A percentile compares a stretch with the other conserved stretches of the same genome.
phyloP scores from a whole-genome alignment of 2,888 invertebrate genomes.

The Nephrotoma flavescens region DNA sequence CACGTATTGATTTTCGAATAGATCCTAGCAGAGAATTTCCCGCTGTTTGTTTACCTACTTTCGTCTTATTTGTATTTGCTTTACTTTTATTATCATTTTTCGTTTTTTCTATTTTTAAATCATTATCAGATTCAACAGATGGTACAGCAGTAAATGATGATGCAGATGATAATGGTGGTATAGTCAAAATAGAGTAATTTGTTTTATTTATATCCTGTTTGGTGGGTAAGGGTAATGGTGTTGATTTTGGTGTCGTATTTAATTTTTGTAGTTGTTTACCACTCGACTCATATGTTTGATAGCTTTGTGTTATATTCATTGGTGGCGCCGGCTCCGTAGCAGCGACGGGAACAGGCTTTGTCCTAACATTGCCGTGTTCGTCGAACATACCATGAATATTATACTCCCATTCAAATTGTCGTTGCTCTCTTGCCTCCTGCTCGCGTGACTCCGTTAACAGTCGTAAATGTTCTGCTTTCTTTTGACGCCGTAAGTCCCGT shows the following conservation, averaged over 20 bases:
- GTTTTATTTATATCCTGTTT: background rate
- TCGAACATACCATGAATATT: background rate
- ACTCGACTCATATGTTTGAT: background rate
- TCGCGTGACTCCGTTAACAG: background rate
- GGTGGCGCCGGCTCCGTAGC: background rate
- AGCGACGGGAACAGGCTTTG: too few species aligned
- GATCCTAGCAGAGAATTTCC: background rate
- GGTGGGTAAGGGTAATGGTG: background rate
- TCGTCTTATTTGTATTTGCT: background rate
- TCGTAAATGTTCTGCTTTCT: background rate
- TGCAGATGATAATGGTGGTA: background rate
- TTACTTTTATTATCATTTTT: background rate
- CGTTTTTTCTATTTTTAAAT: background rate
- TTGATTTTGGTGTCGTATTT: background rate
- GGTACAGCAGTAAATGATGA: background rate
- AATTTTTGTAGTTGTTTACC: background rate
- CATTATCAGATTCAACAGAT: background rate
- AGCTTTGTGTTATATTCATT: background rate
- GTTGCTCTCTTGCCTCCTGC: background rate
- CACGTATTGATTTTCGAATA: background rate
- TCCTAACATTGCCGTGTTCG: background rate
- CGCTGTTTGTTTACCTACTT: background rate
- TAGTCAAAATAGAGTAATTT: background rate
- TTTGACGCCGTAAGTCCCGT: background rate
- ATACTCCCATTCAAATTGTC: background rate